Percentiles rank a stretch among this genome's conserved stretches.
Evolutionary conservation across 2,797 vertebrate species (phyloP).

Genomic region (Okamejei kenojei): DNA sequence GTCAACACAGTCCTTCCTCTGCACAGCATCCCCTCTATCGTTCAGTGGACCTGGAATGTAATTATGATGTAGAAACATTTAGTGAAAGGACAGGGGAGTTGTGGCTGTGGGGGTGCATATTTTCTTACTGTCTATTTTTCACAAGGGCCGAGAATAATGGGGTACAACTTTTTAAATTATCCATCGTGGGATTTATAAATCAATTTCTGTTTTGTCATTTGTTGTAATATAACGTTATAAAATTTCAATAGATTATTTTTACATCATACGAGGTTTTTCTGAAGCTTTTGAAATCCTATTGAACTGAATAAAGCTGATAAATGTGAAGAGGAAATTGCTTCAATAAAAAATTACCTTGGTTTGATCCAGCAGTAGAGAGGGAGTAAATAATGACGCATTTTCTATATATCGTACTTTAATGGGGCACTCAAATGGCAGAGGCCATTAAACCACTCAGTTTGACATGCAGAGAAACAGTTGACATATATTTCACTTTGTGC

Average conservation of each 20-base stretch:
- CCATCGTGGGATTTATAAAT: background rate
- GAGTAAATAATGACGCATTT: background rate
- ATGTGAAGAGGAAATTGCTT: background rate
- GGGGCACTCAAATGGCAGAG: background rate
- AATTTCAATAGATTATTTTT: background rate
- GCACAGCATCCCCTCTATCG: slow-evolving; percentile 20
- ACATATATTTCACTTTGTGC: background rate
- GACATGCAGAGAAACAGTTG: background rate
- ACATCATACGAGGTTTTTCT: background rate
- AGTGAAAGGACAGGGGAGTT: background rate
- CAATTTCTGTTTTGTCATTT: background rate
- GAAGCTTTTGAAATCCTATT: background rate
- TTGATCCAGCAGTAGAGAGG: background rate
- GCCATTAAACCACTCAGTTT: background rate
- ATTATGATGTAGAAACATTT: background rate
- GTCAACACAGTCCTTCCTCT: slow-evolving; percentile 40
- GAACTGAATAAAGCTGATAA: slow-evolving; percentile 14
- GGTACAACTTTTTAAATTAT: background rate
- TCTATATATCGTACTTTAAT: background rate
- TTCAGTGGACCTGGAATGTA: slow-evolving; percentile 14
- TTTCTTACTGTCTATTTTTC: background rate
- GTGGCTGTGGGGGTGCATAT: no score
- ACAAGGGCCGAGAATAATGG: background rate
- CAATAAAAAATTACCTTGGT: background rate
- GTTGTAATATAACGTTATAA: background rate